phyloP scores from a whole-genome alignment of 2,888 invertebrate genomes.

The Rugalucina vietnamica region DNA sequence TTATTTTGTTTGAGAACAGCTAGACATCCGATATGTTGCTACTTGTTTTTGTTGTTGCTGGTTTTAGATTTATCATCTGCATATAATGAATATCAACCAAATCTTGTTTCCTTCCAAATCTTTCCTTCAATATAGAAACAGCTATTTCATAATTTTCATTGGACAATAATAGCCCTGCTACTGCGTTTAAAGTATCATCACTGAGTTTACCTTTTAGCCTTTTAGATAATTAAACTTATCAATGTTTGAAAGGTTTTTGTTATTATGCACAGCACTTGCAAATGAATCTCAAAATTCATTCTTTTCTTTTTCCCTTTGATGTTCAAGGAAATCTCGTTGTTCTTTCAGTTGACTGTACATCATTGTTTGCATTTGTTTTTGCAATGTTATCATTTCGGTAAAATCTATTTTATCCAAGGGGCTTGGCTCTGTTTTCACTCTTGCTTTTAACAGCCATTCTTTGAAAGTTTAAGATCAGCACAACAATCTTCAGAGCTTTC shows the following conservation, averaged over 20 bases:
- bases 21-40: constrained; percentile 29
- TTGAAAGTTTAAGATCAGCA: not conserved
- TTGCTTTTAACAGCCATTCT: not conserved
- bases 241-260: constrained; percentile 20
- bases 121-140: constrained; percentile 30
- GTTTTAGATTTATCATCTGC: constrained; percentile 23
- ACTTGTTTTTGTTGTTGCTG: constrained; percentile 9
- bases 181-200: constrained; percentile 19
- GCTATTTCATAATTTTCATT: constrained; percentile 43
- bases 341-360: not conserved
- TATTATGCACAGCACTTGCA: constrained; percentile 39
- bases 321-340: not conserved
- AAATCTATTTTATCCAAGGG: not conserved
- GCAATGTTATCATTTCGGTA: not conserved
- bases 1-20: constrained; percentile 5
- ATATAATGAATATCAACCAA: constrained; percentile 36
- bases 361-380: not conserved
- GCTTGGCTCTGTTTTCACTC: not conserved
- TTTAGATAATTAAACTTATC: constrained; percentile 50
- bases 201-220: constrained; percentile 31
- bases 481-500: not conserved
- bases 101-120: constrained; percentile 41
- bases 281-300: constrained; percentile 43
- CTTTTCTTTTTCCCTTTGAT: constrained; percentile 1
- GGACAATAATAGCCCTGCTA: constrained; percentile 29